These are phyloP conservation scores for Gallinago solitaria DNA, from an alignment of 2,797 vertebrate genomes.

Conservation along the genomic window DNA sequence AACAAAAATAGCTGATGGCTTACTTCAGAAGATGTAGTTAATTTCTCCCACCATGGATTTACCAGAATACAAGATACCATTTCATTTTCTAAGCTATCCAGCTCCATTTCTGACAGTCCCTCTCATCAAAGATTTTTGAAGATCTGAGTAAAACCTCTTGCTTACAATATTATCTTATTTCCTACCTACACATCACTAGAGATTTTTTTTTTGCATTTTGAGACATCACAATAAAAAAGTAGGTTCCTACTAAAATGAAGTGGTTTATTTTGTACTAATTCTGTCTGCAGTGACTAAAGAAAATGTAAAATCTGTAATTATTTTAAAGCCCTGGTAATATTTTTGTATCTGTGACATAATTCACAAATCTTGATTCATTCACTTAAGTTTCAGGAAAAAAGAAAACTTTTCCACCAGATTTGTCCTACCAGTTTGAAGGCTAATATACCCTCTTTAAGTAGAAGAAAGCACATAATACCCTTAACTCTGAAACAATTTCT, in stretches of 20 bases:
- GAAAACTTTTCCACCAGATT: not conserved
- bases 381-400: not conserved
- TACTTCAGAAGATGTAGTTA: not conserved
- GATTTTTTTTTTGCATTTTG: not conserved
- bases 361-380: not conserved
- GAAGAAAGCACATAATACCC: not conserved
- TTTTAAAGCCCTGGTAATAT: not conserved
- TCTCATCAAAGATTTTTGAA: not conserved
- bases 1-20: not conserved
- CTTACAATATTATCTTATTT: not conserved
- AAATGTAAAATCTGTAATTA: not conserved
- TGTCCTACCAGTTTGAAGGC: not conserved
- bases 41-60: not conserved
- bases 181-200: not conserved
- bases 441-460: not conserved
- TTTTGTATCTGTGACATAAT: not conserved
- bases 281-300: not conserved
- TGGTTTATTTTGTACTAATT: not conserved
- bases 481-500: not conserved
- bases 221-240: not conserved
- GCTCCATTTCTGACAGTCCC: not conserved
- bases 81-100: not conserved
- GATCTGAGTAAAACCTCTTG: not conserved
- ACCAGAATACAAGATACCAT: not conserved
- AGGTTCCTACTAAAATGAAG: not conserved